phyloP scores from a whole-genome alignment of 2,113 vertebrate species.

The Guaruba guarouba region DNA sequence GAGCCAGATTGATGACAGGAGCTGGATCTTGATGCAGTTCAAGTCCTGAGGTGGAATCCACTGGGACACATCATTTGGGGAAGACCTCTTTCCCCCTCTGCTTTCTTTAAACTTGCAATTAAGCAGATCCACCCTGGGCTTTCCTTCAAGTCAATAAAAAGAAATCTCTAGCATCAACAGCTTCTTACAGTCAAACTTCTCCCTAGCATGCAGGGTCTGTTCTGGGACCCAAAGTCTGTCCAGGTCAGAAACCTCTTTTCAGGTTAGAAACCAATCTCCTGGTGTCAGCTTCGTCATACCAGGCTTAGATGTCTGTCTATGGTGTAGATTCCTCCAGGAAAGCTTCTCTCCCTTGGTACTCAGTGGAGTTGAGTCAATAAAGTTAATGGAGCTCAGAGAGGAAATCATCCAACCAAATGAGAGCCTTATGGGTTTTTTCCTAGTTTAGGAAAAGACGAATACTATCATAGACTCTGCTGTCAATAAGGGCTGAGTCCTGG shows the following conservation, averaged over 20 bases:
- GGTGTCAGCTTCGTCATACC: background rate
- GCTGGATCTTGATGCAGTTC: background rate
- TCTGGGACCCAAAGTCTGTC: background rate
- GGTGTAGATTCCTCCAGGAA: background rate
- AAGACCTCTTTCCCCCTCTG: background rate
- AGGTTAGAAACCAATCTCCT: background rate
- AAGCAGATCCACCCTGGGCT: background rate
- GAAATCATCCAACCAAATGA: background rate
- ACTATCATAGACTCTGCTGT: rapidly evolving
- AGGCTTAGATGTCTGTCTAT: rapidly evolving
- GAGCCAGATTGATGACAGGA: background rate
- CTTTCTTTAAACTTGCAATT: background rate
- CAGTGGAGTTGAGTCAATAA: background rate
- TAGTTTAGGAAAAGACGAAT: background rate
- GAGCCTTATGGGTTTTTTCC: background rate
- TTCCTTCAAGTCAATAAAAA: background rate
- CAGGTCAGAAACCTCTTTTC: background rate
- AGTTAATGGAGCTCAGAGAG: conserved; percentile 25
- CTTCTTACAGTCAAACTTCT: background rate
- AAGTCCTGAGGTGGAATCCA: background rate
- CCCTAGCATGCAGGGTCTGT: rapidly evolving
- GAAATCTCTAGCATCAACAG: background rate
- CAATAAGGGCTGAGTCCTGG: background rate
- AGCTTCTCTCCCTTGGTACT: background rate
- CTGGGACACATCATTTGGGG: background rate